Base-by-base conservation (phyloP, 2,888 invertebrate species). In the Tanypteryx hageni region DNA sequence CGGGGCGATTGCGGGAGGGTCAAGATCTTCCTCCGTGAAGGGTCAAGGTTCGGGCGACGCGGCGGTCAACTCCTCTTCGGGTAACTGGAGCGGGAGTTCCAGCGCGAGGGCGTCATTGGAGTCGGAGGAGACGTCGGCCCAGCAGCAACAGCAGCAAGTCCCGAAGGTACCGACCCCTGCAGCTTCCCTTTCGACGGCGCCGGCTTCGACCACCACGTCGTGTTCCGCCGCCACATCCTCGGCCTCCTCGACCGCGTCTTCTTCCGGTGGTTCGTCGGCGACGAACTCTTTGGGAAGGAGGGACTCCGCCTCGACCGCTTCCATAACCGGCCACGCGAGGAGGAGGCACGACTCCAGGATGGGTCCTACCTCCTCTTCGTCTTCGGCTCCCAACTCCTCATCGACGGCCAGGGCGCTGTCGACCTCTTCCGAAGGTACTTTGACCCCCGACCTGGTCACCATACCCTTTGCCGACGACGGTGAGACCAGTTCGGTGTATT, bases 31-130 rank as follows among this genome's bases (percentile, higher is more conserved):
- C 2, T 61, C 86, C 16, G 27, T n/a, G 1, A 59, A 58, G 22
- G 64, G 64, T n/a, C 58, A 27, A 31, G 68, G 68, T 18, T 16
- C 64, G 92, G 97, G 97, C 95, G 98, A 98, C 93, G 98, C 98
- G 94, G 97, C 97, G 64, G 94, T 94, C 8, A 98, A 98, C 95
- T 98, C 98, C 0, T 98, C 98, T 18, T 98, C 98, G 94, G 99
- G 99, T 76, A 99, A 99, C 95, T 99, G 99, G 99, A 98, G 98
- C 93, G 98, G 98, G 1, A 98, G 98, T 94, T 98, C 98, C 0
- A 98, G 98, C 92, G 98, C 98, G 31, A 96, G 98, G 93, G 97
- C 98, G 9, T 98, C 98, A 92, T 97, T 98, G 93, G 98, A 97
- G 93, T 98, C 98, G 91, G 98, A 98, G 95, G 97, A 97, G 89